Conservation (phyloP, 2,113 vertebrate genomes). For the Ciconia boyciana region DNA sequence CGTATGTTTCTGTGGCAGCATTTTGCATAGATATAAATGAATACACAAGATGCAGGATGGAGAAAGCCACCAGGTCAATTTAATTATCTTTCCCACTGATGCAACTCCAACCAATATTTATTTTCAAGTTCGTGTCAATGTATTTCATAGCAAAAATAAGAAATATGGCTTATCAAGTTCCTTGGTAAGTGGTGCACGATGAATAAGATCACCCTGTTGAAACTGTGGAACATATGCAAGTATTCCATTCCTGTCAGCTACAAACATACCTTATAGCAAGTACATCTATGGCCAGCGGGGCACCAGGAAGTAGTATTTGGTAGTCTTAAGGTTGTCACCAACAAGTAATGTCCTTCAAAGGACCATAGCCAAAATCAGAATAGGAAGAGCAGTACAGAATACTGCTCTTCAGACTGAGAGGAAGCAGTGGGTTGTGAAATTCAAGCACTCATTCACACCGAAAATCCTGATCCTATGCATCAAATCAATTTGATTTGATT, state of each 20-base stretch:
- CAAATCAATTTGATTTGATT: not conserved
- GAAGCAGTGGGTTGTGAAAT: not conserved
- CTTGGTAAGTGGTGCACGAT: not conserved
- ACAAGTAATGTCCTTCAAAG: not conserved
- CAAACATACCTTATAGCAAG: not conserved
- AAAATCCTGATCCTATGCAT: not conserved
- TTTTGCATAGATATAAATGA: not conserved
- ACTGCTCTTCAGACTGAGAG: not conserved
- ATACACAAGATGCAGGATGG: not conserved
- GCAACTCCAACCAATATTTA: not conserved
- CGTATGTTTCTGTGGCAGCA: not conserved
- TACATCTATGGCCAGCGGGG: not conserved
- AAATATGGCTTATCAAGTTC: not conserved
- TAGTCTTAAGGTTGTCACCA: not conserved
- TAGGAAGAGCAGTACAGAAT: not conserved
- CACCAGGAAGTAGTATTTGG: not conserved
- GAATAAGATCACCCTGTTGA: not conserved
- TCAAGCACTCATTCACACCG: not conserved
- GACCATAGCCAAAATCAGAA: not conserved
- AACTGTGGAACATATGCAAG: not conserved
- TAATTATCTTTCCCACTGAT: not conserved
- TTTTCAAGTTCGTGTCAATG: not conserved
- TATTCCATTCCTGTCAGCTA: not conserved
- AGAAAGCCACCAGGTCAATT: not conserved
- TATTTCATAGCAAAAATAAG: not conserved